phyloP scores from a whole-genome alignment of 1,140 invertebrate species.

The Probaryconus sp. region DNA sequence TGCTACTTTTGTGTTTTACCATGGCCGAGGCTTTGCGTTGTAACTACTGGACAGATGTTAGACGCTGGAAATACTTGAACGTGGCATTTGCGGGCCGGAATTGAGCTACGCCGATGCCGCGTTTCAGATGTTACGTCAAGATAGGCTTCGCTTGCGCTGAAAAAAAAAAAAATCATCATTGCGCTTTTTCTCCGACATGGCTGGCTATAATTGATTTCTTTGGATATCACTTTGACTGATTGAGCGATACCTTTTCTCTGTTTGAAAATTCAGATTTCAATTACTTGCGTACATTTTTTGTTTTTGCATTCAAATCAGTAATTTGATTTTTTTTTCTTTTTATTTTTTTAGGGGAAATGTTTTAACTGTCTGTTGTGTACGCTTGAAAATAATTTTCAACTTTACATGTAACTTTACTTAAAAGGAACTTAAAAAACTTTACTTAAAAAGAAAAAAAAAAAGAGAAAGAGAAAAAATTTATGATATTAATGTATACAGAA shows the following conservation, averaged over 20 bases:
- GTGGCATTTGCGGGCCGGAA: constrained; percentile 20
- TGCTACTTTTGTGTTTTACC: constrained; percentile 39
- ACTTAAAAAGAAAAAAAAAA: too few species aligned
- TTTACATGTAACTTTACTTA: too few species aligned
- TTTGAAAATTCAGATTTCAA: too few species aligned
- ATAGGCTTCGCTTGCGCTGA: background rate
- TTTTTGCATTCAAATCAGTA: too few species aligned
- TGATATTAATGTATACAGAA: too few species aligned
- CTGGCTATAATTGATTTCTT: constrained; percentile 36
- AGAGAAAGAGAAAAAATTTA: too few species aligned
- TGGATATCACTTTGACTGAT: constrained; percentile 27
- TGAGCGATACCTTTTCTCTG: constrained; percentile 9
- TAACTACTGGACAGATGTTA: constrained; percentile 51
- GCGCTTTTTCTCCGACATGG: constrained; percentile 26
- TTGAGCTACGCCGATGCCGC: constrained; percentile 13
- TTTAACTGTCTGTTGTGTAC: too few species aligned
- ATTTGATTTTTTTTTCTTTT: too few species aligned
- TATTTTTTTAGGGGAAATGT: too few species aligned
- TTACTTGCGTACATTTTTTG: too few species aligned
- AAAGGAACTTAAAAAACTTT: too few species aligned
- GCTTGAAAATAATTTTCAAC: too few species aligned
- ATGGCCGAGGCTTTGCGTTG: constrained; percentile 43
- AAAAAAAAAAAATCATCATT: constrained; percentile 20
- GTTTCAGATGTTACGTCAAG: constrained; percentile 37
- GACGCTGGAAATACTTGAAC: constrained; percentile 28